phyloP scores from a whole-genome alignment of 2,797 vertebrate genomes.

The Gymnothorax reevesii region DNA sequence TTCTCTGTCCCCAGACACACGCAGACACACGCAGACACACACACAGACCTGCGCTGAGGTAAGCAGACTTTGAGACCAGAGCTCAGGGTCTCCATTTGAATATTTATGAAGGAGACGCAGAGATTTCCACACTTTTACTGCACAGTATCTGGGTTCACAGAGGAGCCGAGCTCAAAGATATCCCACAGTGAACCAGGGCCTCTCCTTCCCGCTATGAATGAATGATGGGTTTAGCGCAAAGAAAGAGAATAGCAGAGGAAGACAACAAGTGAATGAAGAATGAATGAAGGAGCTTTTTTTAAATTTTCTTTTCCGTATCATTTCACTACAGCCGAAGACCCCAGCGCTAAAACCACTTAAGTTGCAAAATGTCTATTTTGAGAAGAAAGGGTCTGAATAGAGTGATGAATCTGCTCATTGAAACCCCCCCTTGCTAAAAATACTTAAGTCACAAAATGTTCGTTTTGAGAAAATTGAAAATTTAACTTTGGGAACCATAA shows the following conservation, averaged over 20 bases:
- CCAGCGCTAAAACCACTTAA: no score
- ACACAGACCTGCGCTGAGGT: not conserved
- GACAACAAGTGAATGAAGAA: slow-evolving; percentile 41
- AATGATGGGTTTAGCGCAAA: not conserved
- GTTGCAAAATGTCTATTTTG: no score
- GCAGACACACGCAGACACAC: not conserved
- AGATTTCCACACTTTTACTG: slow-evolving; percentile 29
- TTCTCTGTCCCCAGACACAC: not conserved
- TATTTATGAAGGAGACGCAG: slow-evolving; percentile 49
- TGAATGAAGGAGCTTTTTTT: not conserved
- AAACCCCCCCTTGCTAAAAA: no score
- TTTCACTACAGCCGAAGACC: no score
- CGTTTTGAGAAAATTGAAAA: no score
- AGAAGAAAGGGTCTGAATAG: no score
- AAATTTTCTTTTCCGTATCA: not conserved
- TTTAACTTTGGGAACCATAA: no score
- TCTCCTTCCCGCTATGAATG: not conserved
- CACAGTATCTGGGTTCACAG: slow-evolving; percentile 48
- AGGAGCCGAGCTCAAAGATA: slow-evolving; percentile 52
- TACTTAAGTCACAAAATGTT: no score
- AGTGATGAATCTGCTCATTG: no score
- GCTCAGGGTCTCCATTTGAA: slow-evolving; percentile 45
- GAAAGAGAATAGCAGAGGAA: slow-evolving; percentile 35
- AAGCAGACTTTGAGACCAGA: slow-evolving; percentile 47
- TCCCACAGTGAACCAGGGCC: slow-evolving; percentile 9